Percentiles rank a stretch among this genome's conserved stretches.
Evolutionary conservation across 2,888 invertebrate genomes (phyloP).

Genomic region (Andrena bicolor): DNA sequence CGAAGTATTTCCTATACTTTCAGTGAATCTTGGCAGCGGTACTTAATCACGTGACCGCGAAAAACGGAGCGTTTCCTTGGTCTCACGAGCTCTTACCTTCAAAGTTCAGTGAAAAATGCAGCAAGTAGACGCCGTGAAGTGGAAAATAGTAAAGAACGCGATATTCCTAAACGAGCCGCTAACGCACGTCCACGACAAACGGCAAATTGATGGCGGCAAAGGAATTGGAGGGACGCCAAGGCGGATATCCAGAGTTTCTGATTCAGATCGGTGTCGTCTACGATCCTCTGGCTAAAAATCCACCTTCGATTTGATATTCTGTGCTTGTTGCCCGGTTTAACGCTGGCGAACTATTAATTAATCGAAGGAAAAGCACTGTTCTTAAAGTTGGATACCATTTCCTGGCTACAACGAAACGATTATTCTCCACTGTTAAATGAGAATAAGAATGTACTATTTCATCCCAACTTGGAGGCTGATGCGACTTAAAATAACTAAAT

Average conservation of each 20-base stretch:
- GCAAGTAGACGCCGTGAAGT: neutral
- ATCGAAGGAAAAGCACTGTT: neutral
- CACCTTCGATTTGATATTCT: slow-evolving; percentile 6
- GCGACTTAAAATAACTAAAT: no score
- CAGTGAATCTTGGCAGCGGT: no score
- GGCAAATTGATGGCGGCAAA: slow-evolving; percentile 65
- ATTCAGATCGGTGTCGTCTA: slow-evolving; percentile 57
- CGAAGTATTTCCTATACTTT: no score
- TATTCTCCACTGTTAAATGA: neutral
- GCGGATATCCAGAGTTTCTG: slow-evolving; percentile 65
- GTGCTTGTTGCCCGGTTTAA: neutral
- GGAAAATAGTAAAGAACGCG: slow-evolving; percentile 58
- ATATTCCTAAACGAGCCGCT: slow-evolving; percentile 52
- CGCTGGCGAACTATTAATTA: neutral
- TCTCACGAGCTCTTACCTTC: neutral
- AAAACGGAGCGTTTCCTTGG: neutral
- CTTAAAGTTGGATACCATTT: neutral
- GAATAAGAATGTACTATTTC: no score
- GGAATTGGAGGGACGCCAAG: slow-evolving; percentile 63
- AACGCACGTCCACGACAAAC: slow-evolving; percentile 55
- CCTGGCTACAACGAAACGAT: neutral
- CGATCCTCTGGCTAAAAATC: slow-evolving; percentile 9
- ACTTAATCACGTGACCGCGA: no score
- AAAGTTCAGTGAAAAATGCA: slow-evolving; percentile 19
- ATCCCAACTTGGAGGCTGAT: no score